A percentile compares a stretch with the other conserved stretches of the same genome.
These are phyloP conservation scores for Heterotilapia buettikoferi DNA, from an alignment of 2,113 vertebrate genomes.

Conservation along the genomic window DNA sequence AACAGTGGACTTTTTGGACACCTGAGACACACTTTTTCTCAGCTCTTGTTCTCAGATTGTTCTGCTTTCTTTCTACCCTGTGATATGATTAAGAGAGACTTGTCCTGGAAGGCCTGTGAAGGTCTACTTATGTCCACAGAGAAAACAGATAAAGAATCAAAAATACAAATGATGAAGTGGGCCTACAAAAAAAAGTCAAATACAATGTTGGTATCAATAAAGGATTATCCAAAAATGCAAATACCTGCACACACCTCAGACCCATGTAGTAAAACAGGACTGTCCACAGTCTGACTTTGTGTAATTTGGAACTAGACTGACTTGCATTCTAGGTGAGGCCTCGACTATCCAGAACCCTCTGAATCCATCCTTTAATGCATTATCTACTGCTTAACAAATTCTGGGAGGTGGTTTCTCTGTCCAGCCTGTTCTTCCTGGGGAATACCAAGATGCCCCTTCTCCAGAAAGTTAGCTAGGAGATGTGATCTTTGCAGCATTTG, in stretches of 20 bases:
- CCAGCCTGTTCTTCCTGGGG: not conserved
- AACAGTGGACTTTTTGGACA: not conserved
- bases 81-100: not conserved
- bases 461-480: not conserved
- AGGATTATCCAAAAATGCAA: not conserved
- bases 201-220: not conserved
- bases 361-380: not conserved
- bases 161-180: not conserved
- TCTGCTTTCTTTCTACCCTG: not conserved
- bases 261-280: not conserved
- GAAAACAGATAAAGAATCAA: not conserved
- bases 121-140: not conserved
- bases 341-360: not conserved
- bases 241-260: not conserved
- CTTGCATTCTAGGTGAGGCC: not conserved
- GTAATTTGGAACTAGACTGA: not conserved
- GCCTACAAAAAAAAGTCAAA: not conserved
- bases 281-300: not conserved
- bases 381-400: not conserved
- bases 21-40: not conserved
- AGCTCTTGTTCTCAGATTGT: not conserved
- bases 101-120: not conserved
- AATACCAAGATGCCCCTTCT: not conserved
- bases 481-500: not conserved
- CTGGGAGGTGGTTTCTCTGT: not conserved